These are phyloP conservation scores for Centropyge bicolor DNA, from an alignment of 2,797 vertebrate genomes.

Conservation along the genomic window DNA sequence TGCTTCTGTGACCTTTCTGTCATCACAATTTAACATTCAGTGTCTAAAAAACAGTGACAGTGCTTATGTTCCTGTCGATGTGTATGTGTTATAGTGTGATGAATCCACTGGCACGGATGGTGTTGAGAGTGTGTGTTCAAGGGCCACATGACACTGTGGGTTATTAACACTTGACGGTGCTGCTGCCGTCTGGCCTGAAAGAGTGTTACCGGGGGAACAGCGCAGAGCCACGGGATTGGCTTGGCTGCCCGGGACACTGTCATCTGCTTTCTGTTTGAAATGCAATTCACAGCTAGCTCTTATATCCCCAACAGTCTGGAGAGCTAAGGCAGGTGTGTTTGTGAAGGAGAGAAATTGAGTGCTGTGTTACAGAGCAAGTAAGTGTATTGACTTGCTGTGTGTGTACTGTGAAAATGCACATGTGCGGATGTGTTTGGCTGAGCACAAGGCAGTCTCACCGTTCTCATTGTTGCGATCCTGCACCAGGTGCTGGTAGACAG, in stretches of 20 bases:
- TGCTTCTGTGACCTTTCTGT: background rate
- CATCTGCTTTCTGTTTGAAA: slow-evolving; percentile 67
- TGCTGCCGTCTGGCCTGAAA: slow-evolving; percentile 74
- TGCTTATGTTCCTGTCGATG: slow-evolving; percentile 52
- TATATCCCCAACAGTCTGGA: slow-evolving; percentile 44
- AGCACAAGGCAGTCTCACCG: slow-evolving; percentile 83
- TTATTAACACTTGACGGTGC: slow-evolving; percentile 84
- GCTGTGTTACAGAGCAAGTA: slow-evolving; percentile 20
- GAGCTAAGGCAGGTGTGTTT: slow-evolving; percentile 49
- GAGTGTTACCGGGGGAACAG: slow-evolving; percentile 83
- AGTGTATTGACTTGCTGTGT: slow-evolving; percentile 37
- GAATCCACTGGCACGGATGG: slow-evolving; percentile 60
- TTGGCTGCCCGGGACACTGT: slow-evolving; percentile 47
- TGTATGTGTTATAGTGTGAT: slow-evolving; percentile 52
- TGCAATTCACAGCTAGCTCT: slow-evolving; percentile 69
- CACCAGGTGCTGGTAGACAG: slow-evolving; percentile 99
- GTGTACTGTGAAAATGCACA: slow-evolving; percentile 9
- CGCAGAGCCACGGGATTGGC: slow-evolving; percentile 56
- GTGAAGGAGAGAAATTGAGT: slow-evolving; percentile 18
- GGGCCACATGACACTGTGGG: slow-evolving; percentile 75
- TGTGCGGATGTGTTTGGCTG: slow-evolving; percentile 13
- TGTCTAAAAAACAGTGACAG: background rate
- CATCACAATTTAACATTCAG: slow-evolving; percentile 17
- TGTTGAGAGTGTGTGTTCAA: slow-evolving; percentile 56
- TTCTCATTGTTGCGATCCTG: slow-evolving; percentile 99